Percentiles rank a stretch among this genome's conserved stretches.
Evolutionary conservation across 2,113 vertebrate species (phyloP).

Genomic region (Alaudala cheleensis): DNA sequence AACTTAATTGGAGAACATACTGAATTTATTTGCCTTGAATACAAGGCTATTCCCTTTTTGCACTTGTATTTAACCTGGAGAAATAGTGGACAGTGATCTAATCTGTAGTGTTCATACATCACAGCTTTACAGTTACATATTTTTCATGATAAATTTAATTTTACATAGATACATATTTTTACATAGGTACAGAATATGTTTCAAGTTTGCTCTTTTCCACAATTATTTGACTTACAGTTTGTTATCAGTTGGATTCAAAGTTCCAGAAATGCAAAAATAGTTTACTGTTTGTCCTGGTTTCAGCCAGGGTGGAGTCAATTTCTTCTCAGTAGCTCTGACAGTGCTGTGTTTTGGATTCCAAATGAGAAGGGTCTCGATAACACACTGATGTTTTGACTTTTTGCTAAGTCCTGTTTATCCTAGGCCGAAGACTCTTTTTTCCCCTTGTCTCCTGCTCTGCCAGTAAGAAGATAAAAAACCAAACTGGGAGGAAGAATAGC

Average conservation of each 20-base stretch:
- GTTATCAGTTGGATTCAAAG: neutral
- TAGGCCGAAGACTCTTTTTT: neutral
- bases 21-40: neutral
- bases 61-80: neutral
- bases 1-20: neutral
- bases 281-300: neutral
- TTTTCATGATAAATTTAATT: neutral
- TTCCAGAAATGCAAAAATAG: neutral
- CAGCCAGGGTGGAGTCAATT: neutral
- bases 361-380: neutral
- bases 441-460: neutral
- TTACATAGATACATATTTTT: neutral
- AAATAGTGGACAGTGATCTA: neutral
- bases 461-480: neutral
- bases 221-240: neutral
- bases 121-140: neutral
- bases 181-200: neutral
- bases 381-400: neutral
- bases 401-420: neutral
- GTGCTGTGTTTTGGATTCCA: neutral
- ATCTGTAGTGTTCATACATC: neutral
- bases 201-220: neutral
- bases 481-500: neutral
- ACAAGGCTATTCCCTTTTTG: neutral
- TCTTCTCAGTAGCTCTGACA: neutral